phyloP scores from a whole-genome alignment of 2,113 vertebrate species.

The Coptodon rendalli region DNA sequence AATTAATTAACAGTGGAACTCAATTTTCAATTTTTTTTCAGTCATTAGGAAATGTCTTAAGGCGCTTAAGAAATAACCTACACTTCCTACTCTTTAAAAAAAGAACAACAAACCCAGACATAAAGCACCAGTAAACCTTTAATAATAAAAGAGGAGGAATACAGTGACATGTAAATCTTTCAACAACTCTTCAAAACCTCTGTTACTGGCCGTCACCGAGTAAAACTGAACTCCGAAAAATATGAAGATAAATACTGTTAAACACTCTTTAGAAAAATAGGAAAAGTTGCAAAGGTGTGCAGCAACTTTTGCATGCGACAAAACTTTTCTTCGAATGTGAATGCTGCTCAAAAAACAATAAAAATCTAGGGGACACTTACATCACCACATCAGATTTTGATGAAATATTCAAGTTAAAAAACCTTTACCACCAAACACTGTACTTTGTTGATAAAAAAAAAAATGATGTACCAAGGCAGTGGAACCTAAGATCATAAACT shows the following conservation, averaged over 20 bases:
- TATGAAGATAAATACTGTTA: not conserved
- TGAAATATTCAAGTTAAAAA: not conserved
- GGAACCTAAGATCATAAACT: not conserved
- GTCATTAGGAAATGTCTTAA: not conserved
- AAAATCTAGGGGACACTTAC: not conserved
- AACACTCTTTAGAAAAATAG: not conserved
- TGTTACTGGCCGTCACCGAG: not conserved
- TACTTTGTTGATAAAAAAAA: not conserved
- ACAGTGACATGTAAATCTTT: not conserved
- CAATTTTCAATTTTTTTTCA: not conserved
- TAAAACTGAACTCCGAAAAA: not conserved
- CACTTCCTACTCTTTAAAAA: not conserved
- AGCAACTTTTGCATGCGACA: not conserved
- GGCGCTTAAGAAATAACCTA: not conserved
- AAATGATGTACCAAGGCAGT: not conserved
- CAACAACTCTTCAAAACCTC: not conserved
- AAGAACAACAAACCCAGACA: not conserved
- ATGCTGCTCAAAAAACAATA: not conserved
- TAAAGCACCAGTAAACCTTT: not conserved
- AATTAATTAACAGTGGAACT: not conserved
- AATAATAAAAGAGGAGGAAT: not conserved
- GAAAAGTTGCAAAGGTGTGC: not conserved
- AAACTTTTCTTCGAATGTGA: not conserved
- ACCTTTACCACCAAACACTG: not conserved
- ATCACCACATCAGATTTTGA: not conserved